Conservation (phyloP, 2,888 invertebrate species). For the Entomobrya multifasciata region DNA sequence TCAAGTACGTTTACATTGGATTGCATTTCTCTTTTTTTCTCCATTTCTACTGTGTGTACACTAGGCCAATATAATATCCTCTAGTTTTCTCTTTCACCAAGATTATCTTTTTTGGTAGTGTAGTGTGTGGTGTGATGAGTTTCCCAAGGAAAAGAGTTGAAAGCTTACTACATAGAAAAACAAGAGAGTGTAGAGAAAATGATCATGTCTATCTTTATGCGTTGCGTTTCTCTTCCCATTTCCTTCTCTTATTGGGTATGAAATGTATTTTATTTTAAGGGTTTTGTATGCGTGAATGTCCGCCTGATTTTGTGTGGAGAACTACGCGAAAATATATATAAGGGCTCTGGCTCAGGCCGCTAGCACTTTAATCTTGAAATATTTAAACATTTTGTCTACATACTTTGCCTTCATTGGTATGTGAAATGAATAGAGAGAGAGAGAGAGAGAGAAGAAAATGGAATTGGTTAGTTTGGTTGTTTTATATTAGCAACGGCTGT, state of each 20-base stretch:
- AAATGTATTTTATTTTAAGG: neutral
- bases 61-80: neutral
- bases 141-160: constrained; percentile 1
- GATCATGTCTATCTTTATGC: constrained; percentile 6
- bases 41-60: too few relatives aligned
- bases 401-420: too few relatives aligned
- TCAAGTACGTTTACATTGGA: constrained; percentile 26
- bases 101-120: too few relatives aligned
- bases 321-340: neutral
- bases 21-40: constrained; percentile 14
- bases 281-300: neutral
- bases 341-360: too few relatives aligned
- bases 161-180: too few relatives aligned
- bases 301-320: neutral
- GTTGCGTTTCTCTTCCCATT: neutral
- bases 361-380: too few relatives aligned
- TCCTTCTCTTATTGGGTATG: too few relatives aligned
- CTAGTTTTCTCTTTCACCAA: neutral
- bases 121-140: constrained; percentile 28
- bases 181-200: too few relatives aligned
- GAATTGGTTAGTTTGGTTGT: too few relatives aligned
- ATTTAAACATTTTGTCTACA: constrained; percentile 10
- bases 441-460: too few relatives aligned
- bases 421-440: too few relatives aligned
- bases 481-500: too few relatives aligned